These are phyloP conservation scores for Sebastiscus tertius DNA, from an alignment of 2,797 vertebrate species.

Conservation along the genomic window DNA sequence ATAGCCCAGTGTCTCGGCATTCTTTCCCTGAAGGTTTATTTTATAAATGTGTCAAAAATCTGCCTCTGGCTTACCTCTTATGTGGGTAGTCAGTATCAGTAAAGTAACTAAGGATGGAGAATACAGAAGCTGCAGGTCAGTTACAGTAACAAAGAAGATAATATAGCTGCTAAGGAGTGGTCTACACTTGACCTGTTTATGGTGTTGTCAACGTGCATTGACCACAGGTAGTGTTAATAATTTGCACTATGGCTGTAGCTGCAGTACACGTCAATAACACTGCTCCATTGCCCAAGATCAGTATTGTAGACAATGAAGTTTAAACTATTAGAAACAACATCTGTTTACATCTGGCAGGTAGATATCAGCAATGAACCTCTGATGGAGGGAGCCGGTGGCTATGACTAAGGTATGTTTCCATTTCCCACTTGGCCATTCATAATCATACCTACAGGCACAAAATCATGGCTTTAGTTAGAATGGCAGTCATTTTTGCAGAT, in stretches of 20 bases:
- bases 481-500: not conserved
- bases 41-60: not conserved
- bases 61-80: not conserved
- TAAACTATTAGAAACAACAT: conserved; percentile 6
- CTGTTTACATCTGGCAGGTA: not conserved
- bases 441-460: conserved; percentile 6
- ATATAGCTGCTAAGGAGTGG: not conserved
- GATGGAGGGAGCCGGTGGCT: not conserved
- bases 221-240: conserved; percentile 30
- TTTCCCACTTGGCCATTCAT: conserved; percentile 13
- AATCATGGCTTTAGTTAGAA: conserved; percentile 1
- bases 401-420: not conserved
- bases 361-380: not conserved
- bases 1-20: not conserved
- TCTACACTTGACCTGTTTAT: conserved; percentile 3
- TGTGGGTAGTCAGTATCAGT: not conserved
- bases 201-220: conserved; percentile 20
- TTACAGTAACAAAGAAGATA: not conserved
- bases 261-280: conserved; percentile 18
- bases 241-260: not conserved
- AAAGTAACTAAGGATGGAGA: not conserved
- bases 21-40: not conserved
- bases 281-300: not conserved
- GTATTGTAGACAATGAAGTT: not conserved
- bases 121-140: not conserved